Evolutionary conservation across 2,797 vertebrate species (phyloP), one percentile per base, ranked within the genome.

Genomic region (Manis javanica): DNA sequence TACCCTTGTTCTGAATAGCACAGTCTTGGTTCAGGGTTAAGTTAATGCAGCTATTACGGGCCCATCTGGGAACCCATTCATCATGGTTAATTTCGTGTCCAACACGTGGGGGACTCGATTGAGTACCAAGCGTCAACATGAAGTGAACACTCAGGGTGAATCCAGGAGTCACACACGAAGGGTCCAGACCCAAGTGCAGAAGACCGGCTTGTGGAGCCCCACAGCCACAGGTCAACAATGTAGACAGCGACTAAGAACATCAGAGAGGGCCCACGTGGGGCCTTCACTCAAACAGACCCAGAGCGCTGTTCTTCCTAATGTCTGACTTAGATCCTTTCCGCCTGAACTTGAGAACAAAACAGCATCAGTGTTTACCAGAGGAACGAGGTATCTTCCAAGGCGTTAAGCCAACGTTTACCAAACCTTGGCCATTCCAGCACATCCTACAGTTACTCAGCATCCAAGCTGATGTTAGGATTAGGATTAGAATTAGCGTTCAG

Each of bases 1-100:
- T 88, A 87, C 72, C 68, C 61, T 59, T 64, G 69, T 8, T 88
- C 84, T 93, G 92, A 97, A 72, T 5, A 90, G 66, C 51, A 91
- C 89, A 90, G 68, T 78, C 84, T 75, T 51, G 88, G 89, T 94
- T 95, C 92, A 90, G 0, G 14, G 74, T 82, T 85, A 97, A 96
- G 94, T 89, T 79, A 85, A 83, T 74, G 51, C 2, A 53, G 69
- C 37, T 59, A 42, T 91, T 61, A 51, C 0, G 0, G 59, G 71
- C 72, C 90, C 61, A 74, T 81, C 18, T 49, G 61, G 55, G 64
- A 71, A 77, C 23, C 75, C 84, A 94, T 64, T 53, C 0, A 69
- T 94, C 12, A 68, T 0, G 42, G 46, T 24, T 78, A 66, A 95
- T 53, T 86, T 94, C 53, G 26, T 2, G 81, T 71, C 51, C 42